Evolutionary conservation across 2,797 vertebrate species (phyloP).

Genomic region (Sebastiscus albofasciatus): DNA sequence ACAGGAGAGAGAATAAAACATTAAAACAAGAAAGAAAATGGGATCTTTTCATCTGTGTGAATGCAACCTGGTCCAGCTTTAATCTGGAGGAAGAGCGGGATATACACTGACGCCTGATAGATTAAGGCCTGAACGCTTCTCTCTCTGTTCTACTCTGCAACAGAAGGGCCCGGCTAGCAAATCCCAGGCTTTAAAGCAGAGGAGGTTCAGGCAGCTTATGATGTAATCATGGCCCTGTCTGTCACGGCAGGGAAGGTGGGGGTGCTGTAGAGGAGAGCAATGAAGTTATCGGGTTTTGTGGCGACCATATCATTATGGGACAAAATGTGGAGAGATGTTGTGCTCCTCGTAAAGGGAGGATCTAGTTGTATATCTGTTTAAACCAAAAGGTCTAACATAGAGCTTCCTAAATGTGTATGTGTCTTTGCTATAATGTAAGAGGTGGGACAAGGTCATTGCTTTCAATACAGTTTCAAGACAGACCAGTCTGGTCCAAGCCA

Average conservation of each 20-base stretch:
- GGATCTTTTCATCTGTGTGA: conserved; percentile 59
- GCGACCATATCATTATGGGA: not conserved
- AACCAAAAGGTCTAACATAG: not conserved
- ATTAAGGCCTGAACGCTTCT: conserved; percentile 75
- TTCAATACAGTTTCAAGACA: not conserved
- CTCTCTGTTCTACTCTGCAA: conserved; percentile 69
- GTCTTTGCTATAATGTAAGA: not conserved
- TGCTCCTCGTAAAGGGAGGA: not conserved
- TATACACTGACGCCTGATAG: conserved; percentile 74
- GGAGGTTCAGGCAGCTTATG: conserved; percentile 82
- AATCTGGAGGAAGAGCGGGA: conserved; percentile 77
- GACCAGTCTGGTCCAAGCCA: not conserved
- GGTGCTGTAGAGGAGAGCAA: conserved; percentile 39
- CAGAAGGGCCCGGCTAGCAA: conserved; percentile 82
- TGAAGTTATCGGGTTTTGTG: conserved; percentile 58
- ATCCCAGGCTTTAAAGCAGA: conserved; percentile 83
- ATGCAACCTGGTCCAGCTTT: conserved; percentile 67
- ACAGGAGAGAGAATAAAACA: not conserved
- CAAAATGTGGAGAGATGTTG: not conserved
- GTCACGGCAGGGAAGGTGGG: conserved; percentile 65
- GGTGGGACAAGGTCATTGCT: not conserved
- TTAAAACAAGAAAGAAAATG: conserved; percentile 17
- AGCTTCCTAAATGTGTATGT: not conserved
- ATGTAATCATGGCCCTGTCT: conserved; percentile 80
- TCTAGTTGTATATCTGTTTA: not conserved